Evolutionary conservation across 2,888 invertebrate genomes (phyloP).

Genomic region (Metacarcinus magister): DNA sequence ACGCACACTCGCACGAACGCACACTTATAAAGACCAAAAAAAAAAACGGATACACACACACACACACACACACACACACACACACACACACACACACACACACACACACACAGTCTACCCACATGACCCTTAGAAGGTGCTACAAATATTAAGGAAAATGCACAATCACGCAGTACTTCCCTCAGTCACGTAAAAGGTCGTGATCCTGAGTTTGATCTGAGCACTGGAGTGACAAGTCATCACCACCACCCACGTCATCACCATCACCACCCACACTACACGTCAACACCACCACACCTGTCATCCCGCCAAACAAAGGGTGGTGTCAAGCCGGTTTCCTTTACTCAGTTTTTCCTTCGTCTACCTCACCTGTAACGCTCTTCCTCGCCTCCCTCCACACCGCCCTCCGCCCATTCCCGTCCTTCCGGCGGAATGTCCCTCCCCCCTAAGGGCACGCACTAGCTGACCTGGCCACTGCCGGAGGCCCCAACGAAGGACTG

Average conservation of each 20-base stretch:
- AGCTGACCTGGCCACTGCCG: conserved; percentile 31
- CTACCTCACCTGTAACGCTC: conserved; percentile 20
- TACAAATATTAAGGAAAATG: not conserved
- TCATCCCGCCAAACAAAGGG: not conserved
- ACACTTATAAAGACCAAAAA: not conserved
- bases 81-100: not conserved
- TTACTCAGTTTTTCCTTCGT: conserved; percentile 18
- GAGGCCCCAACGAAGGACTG: not conserved
- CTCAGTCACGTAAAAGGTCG: not conserved
- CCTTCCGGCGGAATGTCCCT: conserved; percentile 20
- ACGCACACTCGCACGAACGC: not conserved
- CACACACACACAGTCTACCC: not conserved
- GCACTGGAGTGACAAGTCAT: not conserved
- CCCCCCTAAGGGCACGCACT: not conserved
- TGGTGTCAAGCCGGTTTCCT: not conserved
- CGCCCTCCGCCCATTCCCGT: conserved; percentile 5
- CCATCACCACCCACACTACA: not conserved
- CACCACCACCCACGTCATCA: not conserved
- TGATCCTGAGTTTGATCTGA: not conserved
- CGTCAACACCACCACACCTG: not conserved
- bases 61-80: not conserved
- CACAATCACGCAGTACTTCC: not conserved
- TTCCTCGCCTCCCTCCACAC: not conserved
- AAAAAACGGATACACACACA: not conserved
- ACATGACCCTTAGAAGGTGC: not conserved